Evolutionary conservation across 2,797 vertebrate species (phyloP).

Genomic region (Rhadinocentrus ornatus): DNA sequence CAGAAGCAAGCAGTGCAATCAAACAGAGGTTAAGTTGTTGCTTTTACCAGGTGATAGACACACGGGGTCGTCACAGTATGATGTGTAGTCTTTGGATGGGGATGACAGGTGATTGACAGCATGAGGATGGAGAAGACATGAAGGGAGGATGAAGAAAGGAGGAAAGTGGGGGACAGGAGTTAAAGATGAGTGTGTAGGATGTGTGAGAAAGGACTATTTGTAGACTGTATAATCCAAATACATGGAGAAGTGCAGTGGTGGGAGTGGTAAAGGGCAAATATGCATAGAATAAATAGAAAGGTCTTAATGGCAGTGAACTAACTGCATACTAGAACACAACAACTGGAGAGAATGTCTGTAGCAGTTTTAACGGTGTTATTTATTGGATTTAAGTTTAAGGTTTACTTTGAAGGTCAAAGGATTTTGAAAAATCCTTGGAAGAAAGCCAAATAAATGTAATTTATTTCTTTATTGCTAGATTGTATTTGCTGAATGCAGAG

Average conservation of each 20-base stretch:
- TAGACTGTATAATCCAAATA: slow-evolving; percentile 36
- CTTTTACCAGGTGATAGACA: slow-evolving; percentile 86
- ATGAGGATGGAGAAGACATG: slow-evolving; percentile 66
- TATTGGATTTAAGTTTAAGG: background rate
- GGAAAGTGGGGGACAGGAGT: slow-evolving; percentile 62
- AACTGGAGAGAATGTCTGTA: slow-evolving; percentile 12
- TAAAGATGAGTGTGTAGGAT: slow-evolving; percentile 57
- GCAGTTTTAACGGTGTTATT: background rate
- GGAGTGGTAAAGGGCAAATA: slow-evolving; percentile 26
- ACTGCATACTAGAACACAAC: background rate
- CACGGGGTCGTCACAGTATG: slow-evolving; percentile 86
- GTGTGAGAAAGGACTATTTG: slow-evolving; percentile 54
- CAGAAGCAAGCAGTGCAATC: slow-evolving; percentile 37
- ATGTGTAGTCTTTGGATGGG: slow-evolving; percentile 85
- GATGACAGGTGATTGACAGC: slow-evolving; percentile 78
- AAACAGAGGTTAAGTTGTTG: slow-evolving; percentile 48
- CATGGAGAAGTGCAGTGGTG: slow-evolving; percentile 38
- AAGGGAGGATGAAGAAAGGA: slow-evolving; percentile 33
- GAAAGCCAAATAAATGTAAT: background rate
- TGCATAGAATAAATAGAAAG: slow-evolving; percentile 51
- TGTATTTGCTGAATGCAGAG: no score
- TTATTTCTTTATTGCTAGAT: no score
- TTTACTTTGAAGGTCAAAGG: background rate
- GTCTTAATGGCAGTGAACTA: slow-evolving; percentile 28
- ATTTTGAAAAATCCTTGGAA: background rate